phyloP scores from a whole-genome alignment of 2,113 vertebrate species.

The Pelobates fuscus region DNA sequence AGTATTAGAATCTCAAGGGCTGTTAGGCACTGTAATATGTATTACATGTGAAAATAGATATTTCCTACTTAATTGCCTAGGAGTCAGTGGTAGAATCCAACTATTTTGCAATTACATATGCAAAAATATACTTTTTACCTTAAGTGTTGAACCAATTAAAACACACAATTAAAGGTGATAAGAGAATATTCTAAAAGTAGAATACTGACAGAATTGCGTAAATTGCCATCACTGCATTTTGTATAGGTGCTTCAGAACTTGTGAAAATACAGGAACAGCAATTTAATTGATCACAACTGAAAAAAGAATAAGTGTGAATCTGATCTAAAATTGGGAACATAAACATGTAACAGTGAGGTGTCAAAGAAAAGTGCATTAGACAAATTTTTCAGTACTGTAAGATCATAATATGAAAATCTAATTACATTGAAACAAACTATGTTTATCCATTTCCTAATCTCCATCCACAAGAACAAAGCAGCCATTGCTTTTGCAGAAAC shows the following conservation, averaged over 20 bases:
- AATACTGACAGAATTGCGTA: conserved; percentile 50
- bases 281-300: conserved; percentile 47
- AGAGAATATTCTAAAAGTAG: conserved; percentile 47
- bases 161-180: conserved; percentile 22
- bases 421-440: not conserved
- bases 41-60: too few relatives aligned
- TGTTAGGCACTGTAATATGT: too few relatives aligned
- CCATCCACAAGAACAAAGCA: not conserved
- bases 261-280: conserved; percentile 33
- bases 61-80: too few relatives aligned
- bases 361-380: conserved; percentile 4
- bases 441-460: not conserved
- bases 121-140: not conserved
- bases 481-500: not conserved
- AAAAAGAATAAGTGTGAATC: conserved; percentile 45
- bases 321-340: conserved; percentile 31
- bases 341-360: conserved; percentile 3
- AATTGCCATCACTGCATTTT: conserved; percentile 39
- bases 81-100: not conserved
- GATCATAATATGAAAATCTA: not conserved
- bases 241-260: conserved; percentile 46
- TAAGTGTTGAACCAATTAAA: conserved; percentile 34
- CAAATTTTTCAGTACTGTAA: not conserved
- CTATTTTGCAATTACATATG: not conserved
- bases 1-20: too few relatives aligned